Base-by-base conservation (phyloP, 1,140 invertebrate genomes). In the Calliopsis andreniformis region DNA sequence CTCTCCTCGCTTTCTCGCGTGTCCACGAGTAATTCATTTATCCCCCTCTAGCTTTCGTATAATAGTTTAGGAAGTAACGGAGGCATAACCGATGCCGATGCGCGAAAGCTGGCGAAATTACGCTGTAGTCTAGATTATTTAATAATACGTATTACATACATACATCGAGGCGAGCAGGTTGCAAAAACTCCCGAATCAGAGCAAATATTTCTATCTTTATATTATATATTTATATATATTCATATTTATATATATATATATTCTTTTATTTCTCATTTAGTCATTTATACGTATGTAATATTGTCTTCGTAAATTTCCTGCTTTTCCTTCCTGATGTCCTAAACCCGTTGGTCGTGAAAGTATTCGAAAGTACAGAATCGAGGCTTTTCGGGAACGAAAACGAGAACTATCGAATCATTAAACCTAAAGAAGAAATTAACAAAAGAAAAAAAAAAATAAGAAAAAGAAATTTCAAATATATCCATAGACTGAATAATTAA, bases 291-390 rank as follows among this genome's bases (percentile, higher is more conserved):
- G 63, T 79, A 78, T 82, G 82, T 69, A 78, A 78, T 83, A 83
- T 82, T 82, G 76, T 83, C 80, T 82, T 83, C 76, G 68, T 82
- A 82, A 82, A 75, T 82, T 82, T 78, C 58, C 62, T 82, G 79
- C 79, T 59, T 78, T 82, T 73, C n/a, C 64, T 55, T 78, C 68
- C 63, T 72, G 73, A 81, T 82, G 75, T 78, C 51, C 55, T 69
- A 69, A 68, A 68, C 73, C 64, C 73, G 73, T 76, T 76, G 73
- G 73, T 76, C 73, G 73, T 76, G 53, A 76, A 68, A 76, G 23
- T 76, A 75, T 76, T 69, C 43, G 42, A 69, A 69, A 69, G 73
- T 61, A 76, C 64, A 68, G 66, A 69, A 76, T 69, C 45, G 64
- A 76, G 55, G 53, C 18, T 12, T 14, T 20, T 1, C 30, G 14